Conservation (phyloP, 2,888 invertebrate species). For the Cactoblastis cactorum region DNA sequence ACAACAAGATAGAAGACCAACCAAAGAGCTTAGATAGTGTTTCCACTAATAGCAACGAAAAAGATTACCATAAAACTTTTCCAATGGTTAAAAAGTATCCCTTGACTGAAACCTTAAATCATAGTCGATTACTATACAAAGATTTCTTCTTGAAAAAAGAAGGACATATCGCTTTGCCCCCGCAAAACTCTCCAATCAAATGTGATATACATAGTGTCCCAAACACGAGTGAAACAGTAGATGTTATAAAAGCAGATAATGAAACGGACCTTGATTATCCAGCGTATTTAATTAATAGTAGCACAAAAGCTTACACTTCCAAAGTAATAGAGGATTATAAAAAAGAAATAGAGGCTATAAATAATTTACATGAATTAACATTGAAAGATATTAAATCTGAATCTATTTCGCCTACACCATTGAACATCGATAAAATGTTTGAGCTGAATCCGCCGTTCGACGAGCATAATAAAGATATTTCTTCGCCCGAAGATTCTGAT, state of each 20-base stretch:
- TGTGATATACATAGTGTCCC: slow-evolving; percentile 28
- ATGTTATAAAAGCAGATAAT: slow-evolving; percentile 30
- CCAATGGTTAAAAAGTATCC: slow-evolving; percentile 41
- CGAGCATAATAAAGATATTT: slow-evolving; percentile 39
- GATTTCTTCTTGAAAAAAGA: slow-evolving; percentile 70
- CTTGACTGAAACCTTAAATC: slow-evolving; percentile 61
- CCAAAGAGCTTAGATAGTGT: slow-evolving; percentile 62
- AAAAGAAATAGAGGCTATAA: slow-evolving; percentile 71
- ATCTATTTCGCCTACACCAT: slow-evolving; percentile 62
- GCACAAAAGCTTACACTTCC: slow-evolving; percentile 71
- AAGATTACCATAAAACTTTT: slow-evolving; percentile 42
- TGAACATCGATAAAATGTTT: slow-evolving; percentile 68
- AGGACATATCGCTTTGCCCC: slow-evolving; percentile 56
- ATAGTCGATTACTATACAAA: slow-evolving; percentile 68
- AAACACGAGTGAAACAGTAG: slow-evolving; percentile 32
- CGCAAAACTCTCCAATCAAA: slow-evolving; percentile 60
- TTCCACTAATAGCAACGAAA: slow-evolving; percentile 47
- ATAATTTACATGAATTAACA: slow-evolving; percentile 67
- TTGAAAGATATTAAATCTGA: slow-evolving; percentile 72
- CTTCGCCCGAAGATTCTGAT: slow-evolving; percentile 30
- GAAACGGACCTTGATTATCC: slow-evolving; percentile 58
- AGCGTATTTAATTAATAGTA: slow-evolving; percentile 63
- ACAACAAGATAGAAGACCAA: slow-evolving; percentile 43
- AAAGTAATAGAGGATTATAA: slow-evolving; percentile 76
- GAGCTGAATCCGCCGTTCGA: slow-evolving; percentile 44